Evolutionary conservation across 1,140 invertebrate genomes (phyloP), one percentile per base, ranked within the genome.

Genomic region (Helicoverpa zea): DNA sequence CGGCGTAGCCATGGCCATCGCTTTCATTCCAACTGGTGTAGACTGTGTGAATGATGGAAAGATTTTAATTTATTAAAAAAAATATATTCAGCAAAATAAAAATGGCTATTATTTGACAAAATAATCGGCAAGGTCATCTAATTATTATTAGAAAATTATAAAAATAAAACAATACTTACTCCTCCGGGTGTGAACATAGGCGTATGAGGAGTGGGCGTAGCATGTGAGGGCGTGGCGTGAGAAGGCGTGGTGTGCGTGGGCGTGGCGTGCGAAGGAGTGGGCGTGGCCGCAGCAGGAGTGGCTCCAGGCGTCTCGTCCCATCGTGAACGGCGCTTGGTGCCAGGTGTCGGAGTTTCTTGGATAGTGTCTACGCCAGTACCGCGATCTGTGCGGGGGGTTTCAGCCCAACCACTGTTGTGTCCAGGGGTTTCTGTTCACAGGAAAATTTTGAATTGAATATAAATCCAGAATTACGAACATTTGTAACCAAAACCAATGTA

Each of bases 231-330:
- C 59, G 96, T 96, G 10, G 95, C 95, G 86, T 96, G 96, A 0
- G 95, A 95, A 0, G 96, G 96, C 7, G 96, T 97, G 12, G 95
- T 93, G 85, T 96, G 95, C 0, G 95, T 94, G 51, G 96, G 97
- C 81, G 96, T 97, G 14, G 97, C 97, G 84, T 96, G 96, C 12
- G 96, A 97, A 0, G 98, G 97, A 5, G 98, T 97, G 5, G 97
- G 97, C 13, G 97, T 98, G 81, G 96, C 96, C 1, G 96, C 92
- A 11, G 95, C 96, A 49, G 96, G 96, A 12, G 96, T 96, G 49
- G 97, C 97, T 77, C 96, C 97, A 0, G 98, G 99, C 0, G 99
- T 99, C 94, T 99, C 99, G 92, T 99, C 99, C 99, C 99, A 99
- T 80, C 99, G 96, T 35, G 98, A 98, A 49, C 98, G 96, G 10